Percentiles rank a stretch among this genome's conserved stretches.
Evolutionary conservation across 2,113 vertebrate genomes (phyloP).

Genomic region (Notothenia coriiceps): DNA sequence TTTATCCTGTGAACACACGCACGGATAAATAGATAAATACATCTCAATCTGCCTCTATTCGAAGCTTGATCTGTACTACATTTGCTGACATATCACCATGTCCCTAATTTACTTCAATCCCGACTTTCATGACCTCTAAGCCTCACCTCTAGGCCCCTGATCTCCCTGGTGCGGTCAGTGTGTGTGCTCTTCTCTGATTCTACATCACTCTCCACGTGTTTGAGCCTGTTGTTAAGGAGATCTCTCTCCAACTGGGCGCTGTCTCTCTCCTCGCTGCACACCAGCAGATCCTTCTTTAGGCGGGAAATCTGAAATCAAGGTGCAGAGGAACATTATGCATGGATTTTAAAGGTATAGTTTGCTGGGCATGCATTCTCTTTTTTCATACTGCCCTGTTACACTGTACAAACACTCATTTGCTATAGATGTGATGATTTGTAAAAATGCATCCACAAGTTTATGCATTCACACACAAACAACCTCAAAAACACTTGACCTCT

Average conservation of each 20-base stretch:
- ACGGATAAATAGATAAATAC: neutral
- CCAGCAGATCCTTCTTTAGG: slow-evolving; percentile 90
- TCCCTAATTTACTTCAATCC: neutral
- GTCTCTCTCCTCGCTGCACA: slow-evolving; percentile 88
- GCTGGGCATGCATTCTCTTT: neutral
- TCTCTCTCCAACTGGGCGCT: slow-evolving; percentile 88
- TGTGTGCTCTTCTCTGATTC: slow-evolving; percentile 87
- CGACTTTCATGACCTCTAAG: slow-evolving; percentile 25
- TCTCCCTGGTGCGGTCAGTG: slow-evolving; percentile 87
- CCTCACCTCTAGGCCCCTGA: slow-evolving; percentile 90
- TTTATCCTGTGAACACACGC: slow-evolving; percentile 84
- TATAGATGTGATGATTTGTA: no score
- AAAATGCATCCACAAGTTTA: no score
- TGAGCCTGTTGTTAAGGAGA: slow-evolving; percentile 89
- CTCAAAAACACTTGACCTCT: no score
- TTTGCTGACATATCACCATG: neutral
- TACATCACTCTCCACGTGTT: slow-evolving; percentile 88
- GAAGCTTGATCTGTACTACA: neutral
- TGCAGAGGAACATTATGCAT: neutral
- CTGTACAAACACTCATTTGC: no score
- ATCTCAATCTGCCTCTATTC: neutral
- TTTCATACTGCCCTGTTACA: neutral
- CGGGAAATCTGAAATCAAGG: slow-evolving; percentile 82
- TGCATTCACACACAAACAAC: no score
- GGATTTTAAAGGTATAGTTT: neutral